Percentiles rank a stretch among this genome's conserved stretches.
Evolutionary conservation across 1,140 invertebrate genomes (phyloP).

Genomic region (Leucophenga varia): DNA sequence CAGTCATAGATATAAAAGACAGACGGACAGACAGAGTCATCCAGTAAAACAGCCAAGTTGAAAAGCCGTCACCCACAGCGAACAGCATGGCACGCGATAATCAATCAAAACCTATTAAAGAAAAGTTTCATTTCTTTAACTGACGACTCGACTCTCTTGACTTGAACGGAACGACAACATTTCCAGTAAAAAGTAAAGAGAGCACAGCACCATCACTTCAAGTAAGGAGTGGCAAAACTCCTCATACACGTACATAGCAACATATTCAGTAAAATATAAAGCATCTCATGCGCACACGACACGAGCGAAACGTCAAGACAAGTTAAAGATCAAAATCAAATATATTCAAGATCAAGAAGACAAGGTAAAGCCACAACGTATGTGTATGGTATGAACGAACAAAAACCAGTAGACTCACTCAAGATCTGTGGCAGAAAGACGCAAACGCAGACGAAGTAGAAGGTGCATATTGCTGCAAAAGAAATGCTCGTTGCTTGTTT

Average conservation of each 20-base stretch:
- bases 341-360: conserved; percentile 6
- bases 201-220: conserved; percentile 28
- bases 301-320: conserved; percentile 25
- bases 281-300: too few relatives aligned
- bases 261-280: too few relatives aligned
- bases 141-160: background rate
- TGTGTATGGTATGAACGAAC: conserved; percentile 1
- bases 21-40: too few relatives aligned
- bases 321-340: conserved; percentile 49
- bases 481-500: conserved; percentile 2
- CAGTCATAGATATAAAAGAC: too few relatives aligned
- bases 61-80: conserved; percentile 47
- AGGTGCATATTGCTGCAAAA: conserved; percentile 7
- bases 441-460: background rate
- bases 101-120: conserved; percentile 53
- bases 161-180: conserved; percentile 8
- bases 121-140: conserved; percentile 27
- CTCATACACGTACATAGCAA: conserved; percentile 28
- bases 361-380: too few relatives aligned
- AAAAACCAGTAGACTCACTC: conserved; percentile 28
- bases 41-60: too few relatives aligned
- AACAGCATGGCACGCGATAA: conserved; percentile 43
- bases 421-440: conserved; percentile 14
- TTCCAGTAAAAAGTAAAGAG: conserved; percentile 17
- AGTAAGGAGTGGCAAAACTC: conserved; percentile 42